Base-by-base conservation (phyloP, 2,113 vertebrate species). In the Leucosticte australis region DNA sequence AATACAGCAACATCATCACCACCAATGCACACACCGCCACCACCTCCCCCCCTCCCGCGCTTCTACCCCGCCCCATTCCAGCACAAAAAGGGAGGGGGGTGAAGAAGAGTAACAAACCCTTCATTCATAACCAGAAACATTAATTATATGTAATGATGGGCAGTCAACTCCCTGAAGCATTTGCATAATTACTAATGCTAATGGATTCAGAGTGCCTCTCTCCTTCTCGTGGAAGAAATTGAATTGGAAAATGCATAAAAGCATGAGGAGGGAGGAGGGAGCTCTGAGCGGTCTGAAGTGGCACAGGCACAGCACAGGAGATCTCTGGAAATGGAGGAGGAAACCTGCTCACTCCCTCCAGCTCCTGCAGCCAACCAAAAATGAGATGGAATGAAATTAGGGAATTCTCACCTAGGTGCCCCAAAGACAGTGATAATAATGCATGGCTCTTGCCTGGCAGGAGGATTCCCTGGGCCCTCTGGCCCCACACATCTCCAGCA, bases 131-230 rank as follows among this genome's bases (percentile, higher is more conserved):
- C 95, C 84, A 96, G 82, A 93, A 97, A 94, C 94, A 94, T 95
- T 96, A 97, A 97, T 97, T 97, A 97, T 94, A 84, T 74, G 91
- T 95, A 94, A 96, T 94, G 97, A 97, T 69, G 95, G 97, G 95
- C 96, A 97, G 95, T 96, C 87, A 83, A 73, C 86, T 97, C 97
- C 95, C 95, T 11, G 67, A 96, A 97, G 96, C 53, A 67, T 94
- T 95, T 95, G 95, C 96, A 95, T 97, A 97, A 97, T 97, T 96
- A 95, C 83, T 71, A 92, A 93, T 95, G 95, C 95, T 97, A 97
- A 97, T 96, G 85, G 83, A 91, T 95, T 94, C 87, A 56, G 94
- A 93, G 94, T 87, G 79, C 83, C 83, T 95, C 91, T 95, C 87
- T 92, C 57, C 90, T 96, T 79, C 88, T 96, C 4, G 4, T 82